These are phyloP conservation scores for Polyodon spathula DNA, from an alignment of 2,113 vertebrate genomes.

Conservation along the genomic window DNA sequence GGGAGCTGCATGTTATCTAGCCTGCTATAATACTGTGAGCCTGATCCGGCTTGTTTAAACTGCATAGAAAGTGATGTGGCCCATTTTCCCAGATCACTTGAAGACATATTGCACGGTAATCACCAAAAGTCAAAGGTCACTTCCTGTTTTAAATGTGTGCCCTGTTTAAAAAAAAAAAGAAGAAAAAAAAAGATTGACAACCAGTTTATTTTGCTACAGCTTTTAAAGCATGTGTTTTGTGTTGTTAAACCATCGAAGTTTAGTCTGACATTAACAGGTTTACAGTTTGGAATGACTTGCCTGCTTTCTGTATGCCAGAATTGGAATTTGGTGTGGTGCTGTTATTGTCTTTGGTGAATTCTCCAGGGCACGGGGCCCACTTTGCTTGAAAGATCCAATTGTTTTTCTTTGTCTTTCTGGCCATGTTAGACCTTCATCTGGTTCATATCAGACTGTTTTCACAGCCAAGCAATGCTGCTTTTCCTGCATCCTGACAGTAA, in stretches of 20 bases:
- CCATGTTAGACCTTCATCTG: conserved; percentile 72
- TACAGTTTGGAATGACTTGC: too few relatives aligned
- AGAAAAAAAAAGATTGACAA: not conserved
- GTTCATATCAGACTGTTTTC: conserved; percentile 81
- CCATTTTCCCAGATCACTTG: not conserved
- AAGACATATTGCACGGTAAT: not conserved
- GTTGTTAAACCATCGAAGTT: conserved; percentile 53
- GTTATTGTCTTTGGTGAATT: conserved; percentile 62
- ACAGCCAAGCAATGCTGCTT: conserved; percentile 74
- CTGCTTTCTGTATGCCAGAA: conserved; percentile 67
- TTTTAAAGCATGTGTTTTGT: conserved; percentile 44
- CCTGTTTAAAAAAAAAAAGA: too few relatives aligned
- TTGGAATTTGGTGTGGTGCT: conserved; percentile 47
- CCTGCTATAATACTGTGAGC: not conserved
- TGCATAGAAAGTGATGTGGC: not conserved
- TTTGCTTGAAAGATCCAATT: conserved; percentile 72
- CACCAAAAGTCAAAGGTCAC: not conserved
- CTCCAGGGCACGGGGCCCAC: conserved; percentile 54
- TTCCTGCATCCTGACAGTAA: conserved; percentile 71
- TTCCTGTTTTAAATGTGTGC: too few relatives aligned
- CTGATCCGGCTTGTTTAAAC: not conserved
- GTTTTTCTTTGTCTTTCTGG: conserved; percentile 73
- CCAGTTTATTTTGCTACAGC: not conserved
- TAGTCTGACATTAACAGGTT: too few relatives aligned
- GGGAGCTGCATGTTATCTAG: not conserved